These are phyloP conservation scores for Drosophila nr. medialis DNA, from an alignment of 2,888 invertebrate species.

Conservation along the genomic window DNA sequence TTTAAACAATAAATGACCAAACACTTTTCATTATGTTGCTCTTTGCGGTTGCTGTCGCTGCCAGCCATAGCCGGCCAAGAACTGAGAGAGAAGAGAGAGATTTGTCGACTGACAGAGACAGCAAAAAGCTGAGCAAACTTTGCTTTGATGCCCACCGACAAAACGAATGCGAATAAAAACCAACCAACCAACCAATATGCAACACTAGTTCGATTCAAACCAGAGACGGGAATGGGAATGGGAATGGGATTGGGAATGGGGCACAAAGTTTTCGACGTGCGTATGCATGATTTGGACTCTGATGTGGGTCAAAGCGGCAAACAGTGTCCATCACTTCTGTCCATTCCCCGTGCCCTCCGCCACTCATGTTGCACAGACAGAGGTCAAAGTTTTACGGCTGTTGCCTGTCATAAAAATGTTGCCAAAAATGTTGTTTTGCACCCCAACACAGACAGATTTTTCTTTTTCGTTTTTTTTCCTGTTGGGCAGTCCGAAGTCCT, in stretches of 20 bases:
- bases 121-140: conserved; percentile 52
- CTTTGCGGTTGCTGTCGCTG: conserved; percentile 69
- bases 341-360: neutral
- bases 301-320: conserved; percentile 72
- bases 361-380: conserved; percentile 37
- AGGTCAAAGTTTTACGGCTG: conserved; percentile 78
- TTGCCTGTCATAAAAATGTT: conserved; percentile 79
- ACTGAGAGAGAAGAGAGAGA: conserved; percentile 39
- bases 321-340: neutral
- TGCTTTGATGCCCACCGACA: conserved; percentile 61
- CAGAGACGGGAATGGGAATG: neutral
- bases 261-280: conserved; percentile 52
- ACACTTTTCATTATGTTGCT: conserved; percentile 79
- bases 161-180: conserved; percentile 27
- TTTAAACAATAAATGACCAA: conserved; percentile 80
- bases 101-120: conserved; percentile 55
- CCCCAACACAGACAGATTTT: conserved; percentile 28
- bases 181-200: conserved; percentile 25
- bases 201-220: conserved; percentile 29
- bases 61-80: conserved; percentile 24
- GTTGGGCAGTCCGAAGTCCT: conserved; percentile 27
- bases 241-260: neutral
- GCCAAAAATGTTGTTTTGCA: conserved; percentile 55
- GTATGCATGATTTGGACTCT: conserved; percentile 57
- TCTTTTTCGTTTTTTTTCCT: conserved; percentile 33